Conservation (phyloP, 1,140 invertebrate genomes). For the Sarcophaga bullata region DNA sequence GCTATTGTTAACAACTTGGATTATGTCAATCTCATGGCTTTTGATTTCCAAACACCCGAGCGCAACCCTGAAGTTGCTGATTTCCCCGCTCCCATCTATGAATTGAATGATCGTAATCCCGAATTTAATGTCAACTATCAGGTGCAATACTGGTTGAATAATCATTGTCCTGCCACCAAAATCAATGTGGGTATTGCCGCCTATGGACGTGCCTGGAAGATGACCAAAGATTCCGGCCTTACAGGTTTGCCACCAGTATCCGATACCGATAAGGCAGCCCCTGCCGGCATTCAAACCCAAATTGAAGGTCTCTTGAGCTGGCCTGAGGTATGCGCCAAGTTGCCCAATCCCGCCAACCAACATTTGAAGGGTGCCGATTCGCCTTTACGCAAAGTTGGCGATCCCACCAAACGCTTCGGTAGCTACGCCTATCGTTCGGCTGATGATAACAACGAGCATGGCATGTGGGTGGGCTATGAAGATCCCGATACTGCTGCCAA, state of each 20-base stretch:
- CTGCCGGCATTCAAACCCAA: slow-evolving; percentile 73
- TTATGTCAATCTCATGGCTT: slow-evolving; percentile 81
- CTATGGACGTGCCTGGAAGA: slow-evolving; percentile 84
- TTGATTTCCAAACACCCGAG: slow-evolving; percentile 81
- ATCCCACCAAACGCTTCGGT: slow-evolving; percentile 80
- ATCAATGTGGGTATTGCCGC: slow-evolving; percentile 85
- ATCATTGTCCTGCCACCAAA: slow-evolving; percentile 77
- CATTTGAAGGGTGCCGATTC: slow-evolving; percentile 71
- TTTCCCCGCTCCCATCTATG: slow-evolving; percentile 77
- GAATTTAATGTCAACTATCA: slow-evolving; percentile 74
- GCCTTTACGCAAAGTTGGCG: slow-evolving; percentile 75
- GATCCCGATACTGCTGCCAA: slow-evolving; percentile 85
- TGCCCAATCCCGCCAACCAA: slow-evolving; percentile 74
- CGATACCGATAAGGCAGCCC: slow-evolving; percentile 74
- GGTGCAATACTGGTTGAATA: slow-evolving; percentile 73
- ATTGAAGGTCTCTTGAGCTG: slow-evolving; percentile 81
- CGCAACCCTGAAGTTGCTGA: slow-evolving; percentile 80
- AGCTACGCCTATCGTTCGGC: slow-evolving; percentile 79
- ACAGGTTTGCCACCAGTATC: slow-evolving; percentile 79
- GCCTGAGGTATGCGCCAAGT: slow-evolving; percentile 81
- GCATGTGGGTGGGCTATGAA: slow-evolving; percentile 92
- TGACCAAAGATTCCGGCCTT: slow-evolving; percentile 77
- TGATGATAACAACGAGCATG: slow-evolving; percentile 74
- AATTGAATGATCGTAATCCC: slow-evolving; percentile 74
- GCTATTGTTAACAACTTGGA: slow-evolving; percentile 79